Evolutionary conservation across 1,140 invertebrate genomes (phyloP).

Genomic region (Temnothorax curvispinosus): DNA sequence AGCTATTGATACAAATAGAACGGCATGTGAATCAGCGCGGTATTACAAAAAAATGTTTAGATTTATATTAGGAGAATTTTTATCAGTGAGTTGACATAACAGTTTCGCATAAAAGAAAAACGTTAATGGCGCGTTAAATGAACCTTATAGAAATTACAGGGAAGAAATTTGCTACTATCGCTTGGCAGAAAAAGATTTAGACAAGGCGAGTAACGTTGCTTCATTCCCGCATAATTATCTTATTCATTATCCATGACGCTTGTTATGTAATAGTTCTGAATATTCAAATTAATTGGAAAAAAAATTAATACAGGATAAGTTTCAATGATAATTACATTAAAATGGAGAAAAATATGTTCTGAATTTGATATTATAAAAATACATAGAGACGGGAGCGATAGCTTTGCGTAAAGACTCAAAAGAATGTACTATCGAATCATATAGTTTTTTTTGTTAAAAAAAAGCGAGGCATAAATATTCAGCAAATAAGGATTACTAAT

Average conservation of each 20-base stretch:
- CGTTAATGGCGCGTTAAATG: constrained; percentile 47
- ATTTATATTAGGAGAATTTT: constrained; percentile 36
- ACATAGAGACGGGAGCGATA: too few species aligned
- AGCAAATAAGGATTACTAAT: neutral
- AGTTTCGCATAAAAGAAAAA: constrained; percentile 8
- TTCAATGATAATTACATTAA: neutral
- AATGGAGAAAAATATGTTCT: neutral
- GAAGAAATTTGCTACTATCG: constrained; percentile 31
- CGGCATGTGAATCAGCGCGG: constrained; percentile 23
- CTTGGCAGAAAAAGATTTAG: neutral
- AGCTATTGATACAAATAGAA: constrained; percentile 9
- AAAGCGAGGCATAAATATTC: neutral
- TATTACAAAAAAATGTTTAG: neutral
- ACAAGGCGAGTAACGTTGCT: neutral
- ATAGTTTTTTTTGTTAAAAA: neutral
- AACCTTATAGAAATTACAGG: neutral
- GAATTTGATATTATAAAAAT: neutral
- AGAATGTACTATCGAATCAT: neutral
- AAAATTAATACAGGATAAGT: neutral
- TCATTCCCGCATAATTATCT: constrained; percentile 17
- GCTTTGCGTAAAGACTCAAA: neutral
- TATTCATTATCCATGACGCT: neutral
- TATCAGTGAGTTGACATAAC: neutral
- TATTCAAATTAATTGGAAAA: constrained; percentile 1
- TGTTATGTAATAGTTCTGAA: neutral